Conservation (phyloP, 1,140 invertebrate species). For the Penaeus chinensis region DNA sequence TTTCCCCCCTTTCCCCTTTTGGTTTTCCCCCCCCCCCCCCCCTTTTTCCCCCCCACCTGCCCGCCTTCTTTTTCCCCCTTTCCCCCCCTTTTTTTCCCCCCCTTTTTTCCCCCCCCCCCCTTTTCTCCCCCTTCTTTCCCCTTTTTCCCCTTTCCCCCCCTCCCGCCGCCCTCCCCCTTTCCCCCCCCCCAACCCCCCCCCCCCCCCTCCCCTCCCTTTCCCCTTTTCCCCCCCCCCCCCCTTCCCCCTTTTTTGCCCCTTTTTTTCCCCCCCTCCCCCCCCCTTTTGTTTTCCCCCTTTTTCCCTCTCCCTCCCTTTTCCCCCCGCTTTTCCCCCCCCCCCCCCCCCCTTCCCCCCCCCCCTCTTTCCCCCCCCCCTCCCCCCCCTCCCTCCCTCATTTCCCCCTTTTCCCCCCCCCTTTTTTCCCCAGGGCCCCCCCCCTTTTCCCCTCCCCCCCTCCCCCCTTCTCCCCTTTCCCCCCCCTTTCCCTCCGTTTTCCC, state of each 20-base stretch:
- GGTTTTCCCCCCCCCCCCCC: not conserved
- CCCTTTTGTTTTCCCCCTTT: not conserved
- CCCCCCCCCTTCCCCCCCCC: not conserved
- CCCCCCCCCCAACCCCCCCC: not conserved
- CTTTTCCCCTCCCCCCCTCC: not conserved
- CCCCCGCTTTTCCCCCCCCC: not conserved
- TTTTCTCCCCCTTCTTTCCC: not conserved
- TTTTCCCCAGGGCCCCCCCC: not conserved
- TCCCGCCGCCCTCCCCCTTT: not conserved
- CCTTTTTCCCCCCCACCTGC: not conserved
- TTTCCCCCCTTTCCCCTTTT: not conserved
- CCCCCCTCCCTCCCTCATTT: not conserved
- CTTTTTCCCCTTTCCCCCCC: slow-evolving; percentile 8
- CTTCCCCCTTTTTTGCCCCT: slow-evolving; percentile 2
- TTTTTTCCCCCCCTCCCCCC: not conserved
- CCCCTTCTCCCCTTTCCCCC: not conserved
- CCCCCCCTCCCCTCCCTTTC: not conserved
- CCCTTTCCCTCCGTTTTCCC: not conserved
- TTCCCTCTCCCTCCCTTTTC: slow-evolving; percentile 1
- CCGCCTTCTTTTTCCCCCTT: not conserved
- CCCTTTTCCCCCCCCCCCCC: too few relatives aligned
- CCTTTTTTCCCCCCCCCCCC: slow-evolving; percentile 2
- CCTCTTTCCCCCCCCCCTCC: slow-evolving; percentile 7
- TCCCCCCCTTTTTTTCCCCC: not conserved
- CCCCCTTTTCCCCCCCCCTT: not conserved